Base-by-base conservation (phyloP, 2,888 invertebrate species). In the Monopis laevigella region DNA sequence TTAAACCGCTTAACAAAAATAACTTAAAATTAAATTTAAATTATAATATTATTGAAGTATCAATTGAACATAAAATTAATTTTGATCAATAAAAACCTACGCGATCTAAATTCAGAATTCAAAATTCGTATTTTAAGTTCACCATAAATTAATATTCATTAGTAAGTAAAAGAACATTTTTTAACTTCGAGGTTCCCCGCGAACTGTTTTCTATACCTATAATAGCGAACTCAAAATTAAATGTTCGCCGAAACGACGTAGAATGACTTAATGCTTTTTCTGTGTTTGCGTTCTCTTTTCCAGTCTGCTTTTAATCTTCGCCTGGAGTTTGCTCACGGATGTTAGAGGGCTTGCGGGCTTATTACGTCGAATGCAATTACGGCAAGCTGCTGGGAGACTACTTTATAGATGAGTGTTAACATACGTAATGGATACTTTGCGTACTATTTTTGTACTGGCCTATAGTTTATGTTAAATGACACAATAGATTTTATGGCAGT, bases 191-290 rank as follows among this genome's bases (percentile, higher is more conserved):
- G n/a, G n/a, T n/a, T n/a, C n/a, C n/a, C n/a, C n/a, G n/a, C n/a
- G n/a, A n/a, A n/a, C n/a, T n/a, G n/a, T n/a, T n/a, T n/a, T n/a
- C n/a, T n/a, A n/a, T n/a, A 30, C 4, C n/a, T 34, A 34, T 34
- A 34, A 34, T 21, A 36, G 16, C 21, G 12, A 21, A 19, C n/a
- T 36, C 19, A 45, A 45, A 48, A 43, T 45, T 42, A 46, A 44
- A 41, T 42, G 32, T 29, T 18, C 38, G 36, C 30, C 32, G 38
- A 39, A 43, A 39, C 43, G 38, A 56, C 53, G 55, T 58, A 58
- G 56, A 62, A 62, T 65, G 65, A 64, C 65, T 65, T 71, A 72
- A 73, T 73, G 68, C 67, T 66, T 59, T 73, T 74, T 65, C 67
- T 63, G 58, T 73, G 73, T 74, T 72, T 67, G 63, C 64, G 54